Evolutionary conservation across 2,797 vertebrate species (phyloP).

Genomic region (Momotus momota): DNA sequence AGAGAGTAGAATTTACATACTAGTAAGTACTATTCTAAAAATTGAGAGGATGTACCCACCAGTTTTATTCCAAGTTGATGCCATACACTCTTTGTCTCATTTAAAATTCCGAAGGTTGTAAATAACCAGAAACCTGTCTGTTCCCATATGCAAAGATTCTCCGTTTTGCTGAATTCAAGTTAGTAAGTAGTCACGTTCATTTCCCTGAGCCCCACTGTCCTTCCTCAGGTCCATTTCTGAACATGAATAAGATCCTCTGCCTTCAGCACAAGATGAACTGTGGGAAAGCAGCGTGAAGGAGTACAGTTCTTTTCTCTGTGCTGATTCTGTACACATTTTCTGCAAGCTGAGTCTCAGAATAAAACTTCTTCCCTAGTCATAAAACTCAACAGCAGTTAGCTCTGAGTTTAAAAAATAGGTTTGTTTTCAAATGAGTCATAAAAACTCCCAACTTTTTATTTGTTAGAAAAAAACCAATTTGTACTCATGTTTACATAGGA

Average conservation of each 20-base stretch:
- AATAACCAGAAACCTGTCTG: not conserved
- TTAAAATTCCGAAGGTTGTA: not conserved
- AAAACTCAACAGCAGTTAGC: not conserved
- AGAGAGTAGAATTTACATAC: conserved; percentile 21
- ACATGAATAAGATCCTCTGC: not conserved
- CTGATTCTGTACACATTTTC: not conserved
- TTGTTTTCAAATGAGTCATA: not conserved
- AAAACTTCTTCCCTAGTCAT: not conserved
- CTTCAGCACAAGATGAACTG: not conserved
- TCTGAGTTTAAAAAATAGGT: not conserved
- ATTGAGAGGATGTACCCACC: not conserved
- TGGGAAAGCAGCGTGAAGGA: not conserved
- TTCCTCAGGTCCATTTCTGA: not conserved
- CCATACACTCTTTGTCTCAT: not conserved
- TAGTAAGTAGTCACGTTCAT: not conserved
- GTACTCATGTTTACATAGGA: not conserved
- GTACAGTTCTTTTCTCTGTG: not conserved
- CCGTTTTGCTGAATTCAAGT: not conserved
- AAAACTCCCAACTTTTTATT: not conserved
- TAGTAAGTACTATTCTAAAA: conserved; percentile 25
- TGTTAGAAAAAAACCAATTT: not conserved
- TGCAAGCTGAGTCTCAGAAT: not conserved
- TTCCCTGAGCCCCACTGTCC: not conserved
- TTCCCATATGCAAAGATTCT: not conserved
- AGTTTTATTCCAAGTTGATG: conserved; percentile 31